These are phyloP conservation scores for Apocrypta bakeri DNA, from an alignment of 1,140 invertebrate species.

Conservation along the genomic window DNA sequence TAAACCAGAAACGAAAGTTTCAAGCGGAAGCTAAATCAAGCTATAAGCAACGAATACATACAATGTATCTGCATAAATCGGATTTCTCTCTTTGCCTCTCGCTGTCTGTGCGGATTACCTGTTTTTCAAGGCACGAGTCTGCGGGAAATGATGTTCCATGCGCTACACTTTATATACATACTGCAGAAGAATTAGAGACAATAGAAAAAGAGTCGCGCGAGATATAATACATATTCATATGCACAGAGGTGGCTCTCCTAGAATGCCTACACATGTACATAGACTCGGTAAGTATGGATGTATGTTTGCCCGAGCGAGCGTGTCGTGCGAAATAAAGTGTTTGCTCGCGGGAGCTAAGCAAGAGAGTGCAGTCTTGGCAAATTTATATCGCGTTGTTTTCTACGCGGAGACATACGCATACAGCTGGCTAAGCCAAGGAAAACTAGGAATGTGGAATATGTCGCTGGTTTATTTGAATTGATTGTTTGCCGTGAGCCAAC, in stretches of 20 bases:
- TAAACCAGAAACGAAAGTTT: conserved; percentile 32
- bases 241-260: no score
- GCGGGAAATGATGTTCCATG: background rate
- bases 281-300: background rate
- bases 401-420: no score
- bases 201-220: background rate
- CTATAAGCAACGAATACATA: background rate
- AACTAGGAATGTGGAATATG: no score
- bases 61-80: no score
- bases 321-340: background rate
- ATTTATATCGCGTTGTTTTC: background rate
- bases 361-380: background rate
- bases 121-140: no score
- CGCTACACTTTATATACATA: background rate
- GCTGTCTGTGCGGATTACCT: conserved; percentile 16
- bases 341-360: background rate
- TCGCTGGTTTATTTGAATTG: no score
- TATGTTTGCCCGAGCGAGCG: background rate
- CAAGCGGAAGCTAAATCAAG: background rate
- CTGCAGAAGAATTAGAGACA: background rate
- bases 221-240: background rate
- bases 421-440: no score
- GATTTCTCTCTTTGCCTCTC: background rate
- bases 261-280: background rate
- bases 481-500: no score